These are phyloP conservation scores for Clarias batrachus DNA, from an alignment of 2,113 vertebrate species.

Conservation along the genomic window DNA sequence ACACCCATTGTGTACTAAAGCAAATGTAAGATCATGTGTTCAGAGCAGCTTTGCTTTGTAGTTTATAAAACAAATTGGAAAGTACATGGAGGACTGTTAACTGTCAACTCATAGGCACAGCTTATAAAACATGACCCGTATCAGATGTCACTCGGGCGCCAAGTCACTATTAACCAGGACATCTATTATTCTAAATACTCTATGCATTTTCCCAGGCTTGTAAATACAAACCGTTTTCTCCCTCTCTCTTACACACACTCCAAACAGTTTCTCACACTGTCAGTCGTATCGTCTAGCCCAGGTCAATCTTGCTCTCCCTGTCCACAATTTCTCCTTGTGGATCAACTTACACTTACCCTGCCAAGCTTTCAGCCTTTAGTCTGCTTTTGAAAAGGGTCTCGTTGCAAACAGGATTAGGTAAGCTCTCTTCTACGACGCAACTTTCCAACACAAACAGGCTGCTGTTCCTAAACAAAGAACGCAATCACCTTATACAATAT, in stretches of 20 bases:
- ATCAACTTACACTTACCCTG: slow-evolving; percentile 28
- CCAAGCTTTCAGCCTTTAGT: slow-evolving; percentile 16
- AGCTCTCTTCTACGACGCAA: not conserved
- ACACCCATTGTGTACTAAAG: not conserved
- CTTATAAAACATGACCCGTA: not conserved
- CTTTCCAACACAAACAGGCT: not conserved
- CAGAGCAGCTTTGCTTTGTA: not conserved
- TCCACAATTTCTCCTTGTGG: not conserved
- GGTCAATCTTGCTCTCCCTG: not conserved
- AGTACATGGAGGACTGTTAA: not conserved
- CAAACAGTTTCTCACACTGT: not conserved
- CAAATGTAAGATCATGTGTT: not conserved
- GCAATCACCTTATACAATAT: not conserved
- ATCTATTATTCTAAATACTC: not conserved
- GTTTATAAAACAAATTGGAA: not conserved
- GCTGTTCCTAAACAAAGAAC: not conserved
- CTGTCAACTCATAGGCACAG: not conserved
- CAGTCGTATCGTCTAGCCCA: not conserved
- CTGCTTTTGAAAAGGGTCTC: slow-evolving; percentile 11
- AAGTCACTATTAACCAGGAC: too few relatives aligned
- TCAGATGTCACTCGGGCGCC: not conserved
- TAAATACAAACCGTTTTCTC: not conserved
- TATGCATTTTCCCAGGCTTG: not conserved
- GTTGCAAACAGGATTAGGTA: slow-evolving; percentile 12
- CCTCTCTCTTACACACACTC: not conserved